phyloP scores from a whole-genome alignment of 2,113 vertebrate species.

The Blennius ocellaris region DNA sequence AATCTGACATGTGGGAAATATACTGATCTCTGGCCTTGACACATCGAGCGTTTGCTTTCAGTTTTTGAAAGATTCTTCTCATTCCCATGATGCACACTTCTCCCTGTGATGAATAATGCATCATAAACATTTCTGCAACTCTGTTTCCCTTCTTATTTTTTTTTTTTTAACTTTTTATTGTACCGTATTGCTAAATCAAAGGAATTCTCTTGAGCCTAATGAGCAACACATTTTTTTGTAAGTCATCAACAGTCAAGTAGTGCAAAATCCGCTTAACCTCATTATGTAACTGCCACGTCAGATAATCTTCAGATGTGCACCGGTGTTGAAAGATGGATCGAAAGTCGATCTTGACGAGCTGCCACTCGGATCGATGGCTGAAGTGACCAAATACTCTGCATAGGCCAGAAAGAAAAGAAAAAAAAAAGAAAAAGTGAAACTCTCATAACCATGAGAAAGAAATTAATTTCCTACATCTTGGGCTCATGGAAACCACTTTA shows the following conservation, averaged over 20 bases:
- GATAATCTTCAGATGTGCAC: conserved; percentile 89
- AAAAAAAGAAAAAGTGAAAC: not conserved
- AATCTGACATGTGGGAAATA: conserved; percentile 89
- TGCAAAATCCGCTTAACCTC: conserved; percentile 79
- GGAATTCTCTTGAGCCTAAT: conserved; percentile 34
- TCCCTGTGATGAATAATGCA: conserved; percentile 85
- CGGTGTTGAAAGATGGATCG: conserved; percentile 90
- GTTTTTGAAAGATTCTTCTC: conserved; percentile 91
- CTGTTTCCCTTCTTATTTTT: conserved; percentile 22
- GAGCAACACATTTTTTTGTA: not conserved
- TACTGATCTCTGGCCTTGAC: conserved; percentile 91
- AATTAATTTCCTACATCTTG: conserved; percentile 5
- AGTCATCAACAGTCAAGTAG: not conserved
- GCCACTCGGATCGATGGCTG: conserved; percentile 96
- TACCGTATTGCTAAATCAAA: conserved; percentile 44
- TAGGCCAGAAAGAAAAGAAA: conserved; percentile 20
- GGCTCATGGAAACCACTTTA: conserved; percentile 25
- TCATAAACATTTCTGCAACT: conserved; percentile 58
- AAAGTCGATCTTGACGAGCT: conserved; percentile 95
- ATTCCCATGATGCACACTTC: conserved; percentile 96
- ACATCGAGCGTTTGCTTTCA: conserved; percentile 89
- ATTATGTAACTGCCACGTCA: conserved; percentile 90
- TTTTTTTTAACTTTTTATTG: conserved; percentile 48
- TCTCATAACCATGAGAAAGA: not conserved
- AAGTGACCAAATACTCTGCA: conserved; percentile 93